Evolutionary conservation across 1,140 invertebrate genomes (phyloP).

Genomic region (Bombus confusus): DNA sequence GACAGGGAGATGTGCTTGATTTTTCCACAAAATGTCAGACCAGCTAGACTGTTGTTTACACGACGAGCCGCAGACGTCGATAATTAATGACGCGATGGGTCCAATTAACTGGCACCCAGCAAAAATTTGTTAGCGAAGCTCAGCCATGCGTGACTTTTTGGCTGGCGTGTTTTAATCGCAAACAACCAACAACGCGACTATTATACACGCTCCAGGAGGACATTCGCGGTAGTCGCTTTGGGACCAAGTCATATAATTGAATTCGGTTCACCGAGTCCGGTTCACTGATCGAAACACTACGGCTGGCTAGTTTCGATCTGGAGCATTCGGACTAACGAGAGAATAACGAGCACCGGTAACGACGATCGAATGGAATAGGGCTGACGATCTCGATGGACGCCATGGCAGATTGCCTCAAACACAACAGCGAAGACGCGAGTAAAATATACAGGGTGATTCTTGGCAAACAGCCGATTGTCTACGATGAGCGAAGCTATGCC

Average conservation of each 20-base stretch:
- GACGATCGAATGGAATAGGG: conserved; percentile 40
- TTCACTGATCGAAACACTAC: conserved; percentile 72
- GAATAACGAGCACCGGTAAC: conserved; percentile 65
- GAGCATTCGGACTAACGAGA: conserved; percentile 64
- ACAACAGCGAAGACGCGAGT: conserved; percentile 58
- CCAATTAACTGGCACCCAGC: conserved; percentile 53
- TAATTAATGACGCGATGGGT: conserved; percentile 57
- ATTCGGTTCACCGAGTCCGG: conserved; percentile 74
- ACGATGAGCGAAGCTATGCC: neutral
- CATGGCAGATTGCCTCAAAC: conserved; percentile 32
- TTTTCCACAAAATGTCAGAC: no score
- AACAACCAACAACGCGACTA: conserved; percentile 66
- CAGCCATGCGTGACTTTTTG: conserved; percentile 47
- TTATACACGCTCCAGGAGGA: conserved; percentile 68
- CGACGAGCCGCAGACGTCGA: conserved; percentile 18
- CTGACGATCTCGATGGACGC: conserved; percentile 21
- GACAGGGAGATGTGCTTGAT: neutral
- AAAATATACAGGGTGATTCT: conserved; percentile 41
- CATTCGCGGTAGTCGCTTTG: conserved; percentile 60
- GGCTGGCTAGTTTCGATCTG: conserved; percentile 58
- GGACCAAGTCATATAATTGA: conserved; percentile 74
- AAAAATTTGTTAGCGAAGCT: conserved; percentile 63
- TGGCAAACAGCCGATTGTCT: neutral
- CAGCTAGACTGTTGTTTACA: neutral
- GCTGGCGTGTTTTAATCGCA: conserved; percentile 60